Percentiles rank a stretch among this genome's conserved stretches.
Conservation (phyloP, 2,888 invertebrate genomes). For the Amphimallon solstitiale region DNA sequence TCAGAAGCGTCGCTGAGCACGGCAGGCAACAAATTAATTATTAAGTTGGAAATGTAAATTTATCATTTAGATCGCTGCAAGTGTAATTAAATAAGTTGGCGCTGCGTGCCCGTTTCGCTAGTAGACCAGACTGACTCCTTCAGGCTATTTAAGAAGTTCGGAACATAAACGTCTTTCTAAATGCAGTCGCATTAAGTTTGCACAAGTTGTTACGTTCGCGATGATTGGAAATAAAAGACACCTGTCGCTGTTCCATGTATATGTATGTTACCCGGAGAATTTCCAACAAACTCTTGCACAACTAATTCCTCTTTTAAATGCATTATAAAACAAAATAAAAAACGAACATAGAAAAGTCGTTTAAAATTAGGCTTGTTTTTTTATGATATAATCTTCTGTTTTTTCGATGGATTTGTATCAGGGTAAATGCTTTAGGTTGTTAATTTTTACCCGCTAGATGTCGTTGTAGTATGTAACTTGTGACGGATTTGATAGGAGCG, state of each 20-base stretch:
- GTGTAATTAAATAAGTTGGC: conserved; percentile 5
- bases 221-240: conserved; percentile 13
- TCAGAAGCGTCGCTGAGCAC: not conserved
- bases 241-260: not conserved
- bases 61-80: conserved; percentile 2
- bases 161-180: not conserved
- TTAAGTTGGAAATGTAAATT: conserved; percentile 2
- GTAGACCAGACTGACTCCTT: not conserved
- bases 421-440: too few relatives aligned
- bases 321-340: too few relatives aligned
- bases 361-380: too few relatives aligned
- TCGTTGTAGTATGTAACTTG: too few relatives aligned
- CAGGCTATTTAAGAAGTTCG: not conserved
- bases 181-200: conserved; percentile 15
- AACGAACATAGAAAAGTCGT: too few relatives aligned
- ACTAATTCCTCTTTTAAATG: too few relatives aligned
- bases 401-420: too few relatives aligned
- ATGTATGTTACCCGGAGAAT: too few relatives aligned
- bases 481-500: too few relatives aligned
- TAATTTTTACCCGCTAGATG: too few relatives aligned
- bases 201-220: conserved; percentile 1
- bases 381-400: too few relatives aligned
- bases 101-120: not conserved
- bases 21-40: not conserved
- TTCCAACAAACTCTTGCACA: too few relatives aligned